These are phyloP conservation scores for Anguilla rostrata DNA, from an alignment of 2,113 vertebrate species.

Conservation along the genomic window DNA sequence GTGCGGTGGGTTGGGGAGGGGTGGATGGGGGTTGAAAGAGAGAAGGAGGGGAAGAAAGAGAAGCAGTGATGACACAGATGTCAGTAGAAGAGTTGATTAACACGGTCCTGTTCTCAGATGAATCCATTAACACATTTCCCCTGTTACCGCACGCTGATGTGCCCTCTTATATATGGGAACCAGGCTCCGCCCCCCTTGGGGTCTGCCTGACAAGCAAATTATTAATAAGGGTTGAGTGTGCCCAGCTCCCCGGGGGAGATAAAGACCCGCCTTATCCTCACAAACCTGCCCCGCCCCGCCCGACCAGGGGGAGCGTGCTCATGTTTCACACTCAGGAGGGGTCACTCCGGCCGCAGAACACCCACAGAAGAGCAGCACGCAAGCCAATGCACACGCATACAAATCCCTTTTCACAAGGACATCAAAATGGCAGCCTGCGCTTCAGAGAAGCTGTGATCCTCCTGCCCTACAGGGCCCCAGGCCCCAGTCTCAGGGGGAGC, in stretches of 20 bases:
- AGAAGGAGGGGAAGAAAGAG: not conserved
- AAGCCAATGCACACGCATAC: not conserved
- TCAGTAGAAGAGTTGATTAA: conserved; percentile 4
- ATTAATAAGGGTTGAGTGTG: conserved; percentile 10
- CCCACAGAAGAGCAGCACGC: not conserved
- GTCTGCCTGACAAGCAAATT: conserved; percentile 4
- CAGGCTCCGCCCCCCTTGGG: not conserved
- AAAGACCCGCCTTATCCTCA: not conserved
- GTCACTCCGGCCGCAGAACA: too few species aligned
- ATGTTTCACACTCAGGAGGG: not conserved
- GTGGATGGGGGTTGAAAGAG: too few species aligned
- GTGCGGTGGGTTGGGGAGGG: too few species aligned
- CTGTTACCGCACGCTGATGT: not conserved
- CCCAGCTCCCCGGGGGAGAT: not conserved
- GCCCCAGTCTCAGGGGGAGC: not conserved
- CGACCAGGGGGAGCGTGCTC: not conserved
- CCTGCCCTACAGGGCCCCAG: not conserved
- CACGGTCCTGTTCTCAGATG: not conserved
- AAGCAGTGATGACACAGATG: not conserved
- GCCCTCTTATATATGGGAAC: not conserved
- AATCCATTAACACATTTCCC: conserved; percentile 3
- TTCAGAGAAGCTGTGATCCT: conserved; percentile 1
- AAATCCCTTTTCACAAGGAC: not conserved
- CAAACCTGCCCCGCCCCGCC: not conserved
- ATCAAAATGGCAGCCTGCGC: not conserved